Base-by-base conservation (phyloP, 1,140 invertebrate species). In the Pseudachorutes palmiensis region DNA sequence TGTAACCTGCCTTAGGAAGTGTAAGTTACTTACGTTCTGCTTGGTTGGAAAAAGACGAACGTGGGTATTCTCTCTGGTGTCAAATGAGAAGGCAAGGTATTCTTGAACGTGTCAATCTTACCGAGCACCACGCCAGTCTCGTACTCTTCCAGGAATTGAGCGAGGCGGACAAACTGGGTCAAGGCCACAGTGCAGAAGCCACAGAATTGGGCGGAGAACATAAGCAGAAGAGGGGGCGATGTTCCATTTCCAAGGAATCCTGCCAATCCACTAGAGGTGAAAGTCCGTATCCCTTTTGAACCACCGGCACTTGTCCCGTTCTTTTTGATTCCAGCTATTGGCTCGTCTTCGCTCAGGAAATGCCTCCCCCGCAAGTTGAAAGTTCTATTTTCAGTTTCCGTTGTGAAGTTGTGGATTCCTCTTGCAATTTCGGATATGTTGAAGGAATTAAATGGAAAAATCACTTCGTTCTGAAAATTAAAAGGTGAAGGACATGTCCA, bases 131-230 rank as follows among this genome's bases (percentile, higher is more conserved):
- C 58, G 51, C 69, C 65, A 1, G 69, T 16, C 9, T 60, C 22
- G 31, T 68, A 66, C 14, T 66, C 49, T n/a, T 62, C 51, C 9
- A 71, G 61, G 58, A 74, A 74, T 51, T 64, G 58, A 0, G 66
- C 58, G 12, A 74, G 30, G 2, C 48, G 29, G 2, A 74, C 66
- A 51, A 71, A 71, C 12, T 71, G 68, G 3, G 68, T 58, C 28
- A 71, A 33, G n/a, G 64, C 62, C 24, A 71, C 48, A n/a, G 58
- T 64, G 62, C 72, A 74, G 55, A 45, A 71, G 2, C 72, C 72
- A 65, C 72, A 74, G 64, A 70, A 71, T 12, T 55, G 51, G 3
- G 72, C 70, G 28, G 70, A 70, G 51, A 67, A 74, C 36, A 74
- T 57, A 9, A 74, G 24, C 2, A 74, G 59, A 0, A 74, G 49